Conservation (phyloP, 2,888 invertebrate species). For the Pandemis corylana region DNA sequence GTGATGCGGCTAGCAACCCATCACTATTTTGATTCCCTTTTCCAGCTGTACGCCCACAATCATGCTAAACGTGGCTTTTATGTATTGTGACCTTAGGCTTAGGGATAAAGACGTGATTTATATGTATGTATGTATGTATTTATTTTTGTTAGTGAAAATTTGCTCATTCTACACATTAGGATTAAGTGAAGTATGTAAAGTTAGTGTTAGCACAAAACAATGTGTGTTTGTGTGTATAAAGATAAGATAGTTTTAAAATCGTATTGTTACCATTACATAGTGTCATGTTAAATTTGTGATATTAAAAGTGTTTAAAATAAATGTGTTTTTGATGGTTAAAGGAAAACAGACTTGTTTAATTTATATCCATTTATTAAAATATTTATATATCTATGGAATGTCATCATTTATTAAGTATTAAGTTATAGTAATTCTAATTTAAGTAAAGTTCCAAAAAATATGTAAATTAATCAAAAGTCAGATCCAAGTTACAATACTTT, state of each 20-base stretch:
- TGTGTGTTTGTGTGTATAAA: not conserved
- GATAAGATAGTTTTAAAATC: not conserved
- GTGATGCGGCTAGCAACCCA: too few species aligned
- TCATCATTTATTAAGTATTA: constrained; percentile 11
- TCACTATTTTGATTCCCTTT: too few species aligned
- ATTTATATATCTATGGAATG: constrained; percentile 11
- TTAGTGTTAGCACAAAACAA: not conserved
- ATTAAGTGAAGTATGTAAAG: not conserved
- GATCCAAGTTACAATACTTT: constrained; percentile 21
- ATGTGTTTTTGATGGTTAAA: constrained; percentile 53
- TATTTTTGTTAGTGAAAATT: not conserved
- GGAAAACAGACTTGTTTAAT: constrained; percentile 47
- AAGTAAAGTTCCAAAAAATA: constrained; percentile 1
- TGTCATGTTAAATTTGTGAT: constrained; percentile 50
- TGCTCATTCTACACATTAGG: not conserved
- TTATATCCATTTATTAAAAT: constrained; percentile 41
- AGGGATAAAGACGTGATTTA: too few species aligned
- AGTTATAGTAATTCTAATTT: not conserved
- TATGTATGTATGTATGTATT: too few species aligned
- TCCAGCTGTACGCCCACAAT: too few species aligned
- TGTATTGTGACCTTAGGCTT: too few species aligned
- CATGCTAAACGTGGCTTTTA: too few species aligned
- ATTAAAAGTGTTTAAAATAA: constrained; percentile 51
- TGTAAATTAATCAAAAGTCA: constrained; percentile 17
- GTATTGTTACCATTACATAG: constrained; percentile 5